phyloP scores from a whole-genome alignment of 2,113 vertebrate genomes.

The Pelecanus crispus region DNA sequence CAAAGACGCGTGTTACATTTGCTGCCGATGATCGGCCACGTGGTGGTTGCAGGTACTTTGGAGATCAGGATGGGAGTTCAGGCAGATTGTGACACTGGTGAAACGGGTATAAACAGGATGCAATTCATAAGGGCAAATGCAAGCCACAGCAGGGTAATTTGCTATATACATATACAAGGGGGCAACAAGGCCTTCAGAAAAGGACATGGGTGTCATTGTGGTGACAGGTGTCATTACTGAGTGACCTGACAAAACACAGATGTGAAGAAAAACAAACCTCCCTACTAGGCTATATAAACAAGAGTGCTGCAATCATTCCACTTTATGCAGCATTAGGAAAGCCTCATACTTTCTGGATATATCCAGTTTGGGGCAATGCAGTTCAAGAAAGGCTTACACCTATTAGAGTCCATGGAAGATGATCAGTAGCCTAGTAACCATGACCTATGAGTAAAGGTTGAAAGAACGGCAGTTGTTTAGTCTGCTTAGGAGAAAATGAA shows the following conservation, averaged over 20 bases:
- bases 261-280: background rate
- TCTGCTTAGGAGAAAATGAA: background rate
- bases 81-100: background rate
- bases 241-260: background rate
- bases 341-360: background rate
- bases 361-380: background rate
- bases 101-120: slow-evolving; percentile 12
- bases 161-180: background rate
- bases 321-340: background rate
- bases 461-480: slow-evolving; percentile 1
- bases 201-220: background rate
- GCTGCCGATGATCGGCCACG: rapidly evolving
- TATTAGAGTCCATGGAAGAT: background rate
- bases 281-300: background rate
- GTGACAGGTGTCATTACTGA: background rate
- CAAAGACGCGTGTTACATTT: background rate
- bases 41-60: background rate
- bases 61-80: background rate
- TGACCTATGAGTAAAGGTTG: background rate
- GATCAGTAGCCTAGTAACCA: background rate
- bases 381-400: background rate
- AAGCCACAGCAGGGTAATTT: background rate
- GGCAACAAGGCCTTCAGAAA: background rate
- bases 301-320: background rate
- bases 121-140: background rate